These are phyloP conservation scores for Holothuria glaberrima DNA, from an alignment of 35 echinoderm and acorn worm genomes.

Conservation along the genomic window DNA sequence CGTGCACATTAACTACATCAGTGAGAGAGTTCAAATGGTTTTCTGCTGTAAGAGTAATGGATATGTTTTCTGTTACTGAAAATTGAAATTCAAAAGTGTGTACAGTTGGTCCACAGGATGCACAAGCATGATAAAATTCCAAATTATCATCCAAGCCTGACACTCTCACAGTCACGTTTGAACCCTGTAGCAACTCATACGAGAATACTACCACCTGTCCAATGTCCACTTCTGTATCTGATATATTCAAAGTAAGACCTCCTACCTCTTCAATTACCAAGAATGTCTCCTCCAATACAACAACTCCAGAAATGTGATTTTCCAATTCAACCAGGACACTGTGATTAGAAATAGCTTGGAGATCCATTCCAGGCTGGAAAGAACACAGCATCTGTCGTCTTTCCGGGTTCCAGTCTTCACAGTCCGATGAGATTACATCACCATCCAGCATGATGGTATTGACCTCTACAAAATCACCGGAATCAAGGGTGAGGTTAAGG, in stretches of 20 bases:
- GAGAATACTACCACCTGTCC: background rate
- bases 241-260: constrained; percentile 1
- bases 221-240: background rate
- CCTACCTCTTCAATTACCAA: background rate
- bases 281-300: background rate
- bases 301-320: constrained; percentile 20
- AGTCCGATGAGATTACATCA: background rate
- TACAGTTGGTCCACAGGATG: background rate
- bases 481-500: background rate
- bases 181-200: background rate
- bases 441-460: background rate
- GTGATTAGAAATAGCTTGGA: background rate
- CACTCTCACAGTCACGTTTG: background rate
- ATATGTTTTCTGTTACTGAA: background rate
- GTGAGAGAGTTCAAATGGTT: constrained; percentile 28
- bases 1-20: background rate
- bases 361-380: background rate
- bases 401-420: background rate
- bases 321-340: background rate
- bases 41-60: background rate
- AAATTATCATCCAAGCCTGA: background rate
- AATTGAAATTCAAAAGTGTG: background rate
- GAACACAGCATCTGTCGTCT: background rate
- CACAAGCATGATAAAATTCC: constrained; percentile 15
- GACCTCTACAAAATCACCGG: background rate